phyloP scores from a whole-genome alignment of 2,797 vertebrate species.

The Ammospiza maritima region DNA sequence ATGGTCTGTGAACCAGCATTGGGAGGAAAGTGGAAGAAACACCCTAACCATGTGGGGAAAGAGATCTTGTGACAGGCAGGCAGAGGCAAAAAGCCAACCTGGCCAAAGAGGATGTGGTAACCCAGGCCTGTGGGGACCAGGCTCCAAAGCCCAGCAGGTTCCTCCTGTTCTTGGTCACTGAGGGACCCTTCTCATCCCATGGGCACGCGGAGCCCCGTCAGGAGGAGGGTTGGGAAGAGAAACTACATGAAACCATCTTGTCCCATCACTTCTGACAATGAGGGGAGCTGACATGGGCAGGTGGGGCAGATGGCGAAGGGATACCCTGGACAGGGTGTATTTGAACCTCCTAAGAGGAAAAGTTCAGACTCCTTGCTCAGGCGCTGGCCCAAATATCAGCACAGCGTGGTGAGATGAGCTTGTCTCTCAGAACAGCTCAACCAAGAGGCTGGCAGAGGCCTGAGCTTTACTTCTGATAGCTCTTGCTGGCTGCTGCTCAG shows the following conservation, averaged over 20 bases:
- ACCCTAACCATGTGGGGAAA: neutral
- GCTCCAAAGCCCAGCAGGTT: neutral
- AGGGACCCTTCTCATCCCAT: neutral
- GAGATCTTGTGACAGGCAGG: neutral
- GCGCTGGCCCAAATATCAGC: neutral
- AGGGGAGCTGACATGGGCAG: neutral
- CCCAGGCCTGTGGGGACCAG: neutral
- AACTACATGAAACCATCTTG: neutral
- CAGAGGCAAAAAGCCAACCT: neutral
- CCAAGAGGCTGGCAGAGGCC: neutral
- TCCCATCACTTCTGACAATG: neutral
- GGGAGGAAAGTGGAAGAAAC: neutral
- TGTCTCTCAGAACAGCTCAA: neutral
- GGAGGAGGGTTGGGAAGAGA: neutral
- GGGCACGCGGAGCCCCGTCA: neutral
- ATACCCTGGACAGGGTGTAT: neutral
- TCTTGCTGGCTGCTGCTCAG: neutral
- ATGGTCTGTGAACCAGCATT: neutral
- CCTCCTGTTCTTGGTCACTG: neutral
- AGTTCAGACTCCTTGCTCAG: neutral
- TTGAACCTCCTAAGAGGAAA: neutral
- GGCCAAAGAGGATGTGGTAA: neutral
- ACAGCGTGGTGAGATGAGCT: neutral
- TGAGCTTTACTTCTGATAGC: neutral
- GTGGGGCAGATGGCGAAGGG: neutral